Conservation (phyloP, 2,113 vertebrate genomes). For the mouse (Mus musculus) region DNA sequence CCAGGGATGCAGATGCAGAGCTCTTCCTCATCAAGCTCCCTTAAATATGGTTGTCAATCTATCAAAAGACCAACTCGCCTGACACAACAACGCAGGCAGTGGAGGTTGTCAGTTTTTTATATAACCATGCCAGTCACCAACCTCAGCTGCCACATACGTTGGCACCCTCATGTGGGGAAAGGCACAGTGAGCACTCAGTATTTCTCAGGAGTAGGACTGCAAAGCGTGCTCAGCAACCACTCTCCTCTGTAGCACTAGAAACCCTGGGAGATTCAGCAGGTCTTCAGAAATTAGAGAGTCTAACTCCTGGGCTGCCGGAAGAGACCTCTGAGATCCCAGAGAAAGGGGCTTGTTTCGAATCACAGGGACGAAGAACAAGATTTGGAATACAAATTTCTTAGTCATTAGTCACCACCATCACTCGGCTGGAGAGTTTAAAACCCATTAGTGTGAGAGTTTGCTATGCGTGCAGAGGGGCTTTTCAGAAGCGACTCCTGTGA, state of each 20-base stretch:
- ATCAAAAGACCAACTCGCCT: background rate
- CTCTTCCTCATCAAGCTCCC: background rate
- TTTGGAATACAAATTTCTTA: slow-evolving; percentile 38
- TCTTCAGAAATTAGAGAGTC: background rate
- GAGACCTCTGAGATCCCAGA: background rate
- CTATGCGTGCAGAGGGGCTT: background rate
- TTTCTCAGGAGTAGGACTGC: background rate
- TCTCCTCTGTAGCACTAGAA: background rate
- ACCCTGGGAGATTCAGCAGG: background rate
- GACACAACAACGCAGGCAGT: background rate
- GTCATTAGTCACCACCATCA: slow-evolving; percentile 49
- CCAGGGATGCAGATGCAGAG: background rate
- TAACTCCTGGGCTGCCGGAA: background rate
- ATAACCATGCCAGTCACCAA: background rate
- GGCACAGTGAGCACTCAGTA: background rate
- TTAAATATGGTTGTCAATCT: background rate
- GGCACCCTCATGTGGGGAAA: background rate
- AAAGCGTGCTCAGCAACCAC: background rate
- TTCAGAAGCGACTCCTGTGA: background rate
- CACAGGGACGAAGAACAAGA: background rate
- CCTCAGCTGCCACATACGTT: background rate
- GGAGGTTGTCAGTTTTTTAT: background rate
- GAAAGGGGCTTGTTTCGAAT: background rate
- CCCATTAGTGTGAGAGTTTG: background rate
- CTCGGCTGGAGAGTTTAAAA: background rate